Evolutionary conservation across 2,888 invertebrate species (phyloP).

Genomic region (Zonitis immaculata): DNA sequence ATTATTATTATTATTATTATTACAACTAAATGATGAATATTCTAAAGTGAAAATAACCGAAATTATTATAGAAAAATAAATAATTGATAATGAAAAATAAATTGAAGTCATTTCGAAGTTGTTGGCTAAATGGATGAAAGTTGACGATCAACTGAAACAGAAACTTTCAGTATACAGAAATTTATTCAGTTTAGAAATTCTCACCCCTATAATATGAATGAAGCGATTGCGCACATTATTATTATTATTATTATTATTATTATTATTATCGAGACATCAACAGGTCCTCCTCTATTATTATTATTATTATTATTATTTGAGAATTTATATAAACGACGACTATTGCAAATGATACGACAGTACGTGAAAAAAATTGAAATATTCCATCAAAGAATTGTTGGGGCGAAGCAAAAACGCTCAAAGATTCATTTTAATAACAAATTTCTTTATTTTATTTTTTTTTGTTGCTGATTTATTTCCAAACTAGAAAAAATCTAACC

Average conservation of each 20-base stretch:
- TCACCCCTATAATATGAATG: background rate
- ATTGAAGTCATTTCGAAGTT: too few species aligned
- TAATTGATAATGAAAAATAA: background rate
- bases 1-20: background rate
- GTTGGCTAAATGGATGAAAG: background rate
- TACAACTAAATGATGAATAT: background rate
- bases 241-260: background rate
- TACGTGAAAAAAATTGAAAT: too few species aligned
- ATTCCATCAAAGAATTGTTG: too few species aligned
- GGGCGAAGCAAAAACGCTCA: too few species aligned
- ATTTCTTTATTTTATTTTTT: too few species aligned
- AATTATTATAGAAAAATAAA: background rate
- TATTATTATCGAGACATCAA: background rate
- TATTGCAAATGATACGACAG: too few species aligned
- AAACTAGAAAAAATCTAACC: too few species aligned
- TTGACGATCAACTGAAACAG: background rate
- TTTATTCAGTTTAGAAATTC: background rate
- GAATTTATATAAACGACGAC: too few species aligned
- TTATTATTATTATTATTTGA: too few species aligned
- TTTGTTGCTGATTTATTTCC: too few species aligned
- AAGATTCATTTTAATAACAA: too few species aligned
- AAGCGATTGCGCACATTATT: background rate
- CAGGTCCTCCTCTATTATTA: background rate
- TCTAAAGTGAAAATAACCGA: background rate
- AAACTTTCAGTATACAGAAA: conserved; percentile 2